These are phyloP conservation scores for Xanthia togata DNA, from an alignment of 2,888 invertebrate species.

Conservation along the genomic window DNA sequence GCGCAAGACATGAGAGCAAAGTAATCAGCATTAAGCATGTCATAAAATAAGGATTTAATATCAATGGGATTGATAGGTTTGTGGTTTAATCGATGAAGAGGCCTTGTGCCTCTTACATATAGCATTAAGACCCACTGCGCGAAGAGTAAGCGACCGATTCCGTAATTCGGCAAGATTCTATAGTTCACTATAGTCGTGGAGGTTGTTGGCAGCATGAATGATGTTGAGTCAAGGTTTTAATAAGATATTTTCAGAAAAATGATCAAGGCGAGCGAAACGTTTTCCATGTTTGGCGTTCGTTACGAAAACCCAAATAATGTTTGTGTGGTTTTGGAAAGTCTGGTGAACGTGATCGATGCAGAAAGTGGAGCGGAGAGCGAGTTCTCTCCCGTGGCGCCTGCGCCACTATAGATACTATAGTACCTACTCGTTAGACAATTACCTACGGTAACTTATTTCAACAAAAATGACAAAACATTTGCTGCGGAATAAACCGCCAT, in stretches of 20 bases:
- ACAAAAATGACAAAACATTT: constrained; percentile 66
- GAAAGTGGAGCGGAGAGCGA: constrained; percentile 37
- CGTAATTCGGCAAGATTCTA: constrained; percentile 63
- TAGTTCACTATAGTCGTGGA: constrained; percentile 55
- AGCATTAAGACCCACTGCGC: constrained; percentile 36
- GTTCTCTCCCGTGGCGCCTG: constrained; percentile 23
- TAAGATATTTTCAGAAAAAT: constrained; percentile 41
- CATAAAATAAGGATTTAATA: constrained; percentile 35
- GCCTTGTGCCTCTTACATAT: constrained; percentile 60
- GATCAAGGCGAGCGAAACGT: constrained; percentile 28
- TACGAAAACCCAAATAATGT: constrained; percentile 38
- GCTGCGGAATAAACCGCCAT: constrained; percentile 61
- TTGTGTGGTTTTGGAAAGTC: constrained; percentile 33
- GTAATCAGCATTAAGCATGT: constrained; percentile 5
- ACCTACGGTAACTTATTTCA: constrained; percentile 65
- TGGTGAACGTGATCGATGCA: constrained; percentile 26
- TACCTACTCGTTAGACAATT: constrained; percentile 61
- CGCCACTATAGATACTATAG: not conserved
- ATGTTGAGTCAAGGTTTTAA: constrained; percentile 61
- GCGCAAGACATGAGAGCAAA: constrained; percentile 28
- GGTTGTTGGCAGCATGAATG: constrained; percentile 60
- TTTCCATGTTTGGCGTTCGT: constrained; percentile 44
- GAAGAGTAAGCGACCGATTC: constrained; percentile 60
- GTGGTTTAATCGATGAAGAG: constrained; percentile 47
- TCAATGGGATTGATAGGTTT: constrained; percentile 36